Base-by-base conservation (phyloP, 2,797 vertebrate species). In the Channa striata region DNA sequence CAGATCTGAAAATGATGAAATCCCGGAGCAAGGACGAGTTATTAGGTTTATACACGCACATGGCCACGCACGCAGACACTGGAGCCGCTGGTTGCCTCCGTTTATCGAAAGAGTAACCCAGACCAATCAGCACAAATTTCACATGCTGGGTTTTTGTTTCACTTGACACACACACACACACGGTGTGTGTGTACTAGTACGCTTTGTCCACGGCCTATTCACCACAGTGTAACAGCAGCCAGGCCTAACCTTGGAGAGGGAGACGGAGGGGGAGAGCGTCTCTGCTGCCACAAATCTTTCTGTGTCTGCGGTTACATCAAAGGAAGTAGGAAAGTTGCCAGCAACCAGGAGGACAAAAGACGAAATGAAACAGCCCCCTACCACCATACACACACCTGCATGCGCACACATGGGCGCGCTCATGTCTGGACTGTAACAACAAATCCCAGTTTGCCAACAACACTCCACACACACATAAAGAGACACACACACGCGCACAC, bases 241-340 rank as follows among this genome's bases (percentile, higher is more conserved):
- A 74, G 56, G 77, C 52, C 74, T 42, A 78, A 78, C 75, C 74
- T 72, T 80, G 60, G 75, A 48, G 21, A 33, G 39, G 9, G 51
- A 59, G 42, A 43, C 51, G 19, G 39, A 51, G 20, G 8, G 23
- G 25, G 25, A 30, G 4, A 30, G 43, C 17, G 14, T 47, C 40
- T 46, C 13, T 25, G 21, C 3, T 13, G 36, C 58, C 80, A 82
- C 88, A 87, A 90, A 81, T 87, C 83, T 83, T 63, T 72, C 72
- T 52, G 42, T 49, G 48, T 47, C 10, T 20, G 21, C 59, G 59
- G 78, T 72, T 39, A 88, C 89, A 82, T 87, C 90, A 90, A 90
- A 91, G 78, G 68, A 59, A 59, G 56, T 64, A 39, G 71, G 73
- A 80, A 74, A 76, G 43, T 72, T 78, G 75, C 46, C 51, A 46